Evolutionary conservation across 2,888 invertebrate species (phyloP).

Genomic region (Melitaea athalia): DNA sequence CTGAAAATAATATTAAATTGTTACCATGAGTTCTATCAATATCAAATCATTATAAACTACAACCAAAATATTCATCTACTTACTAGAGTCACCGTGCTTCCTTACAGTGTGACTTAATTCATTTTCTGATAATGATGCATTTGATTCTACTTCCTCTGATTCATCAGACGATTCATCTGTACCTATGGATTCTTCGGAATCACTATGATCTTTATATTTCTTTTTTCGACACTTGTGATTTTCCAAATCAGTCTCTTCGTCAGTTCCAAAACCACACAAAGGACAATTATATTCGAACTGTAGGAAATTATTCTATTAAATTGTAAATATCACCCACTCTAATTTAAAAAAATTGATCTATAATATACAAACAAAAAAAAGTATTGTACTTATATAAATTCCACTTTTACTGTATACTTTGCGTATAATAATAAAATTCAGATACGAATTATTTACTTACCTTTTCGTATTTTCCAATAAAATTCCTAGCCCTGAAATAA

Average conservation of each 20-base stretch:
- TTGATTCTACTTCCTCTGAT: constrained; percentile 44
- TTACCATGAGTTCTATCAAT: background rate
- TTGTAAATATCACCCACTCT: no score
- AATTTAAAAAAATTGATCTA: no score
- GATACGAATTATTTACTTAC: constrained; percentile 21
- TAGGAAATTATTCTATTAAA: constrained; percentile 6
- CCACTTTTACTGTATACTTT: background rate
- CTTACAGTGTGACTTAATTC: constrained; percentile 43
- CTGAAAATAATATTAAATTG: constrained; percentile 22
- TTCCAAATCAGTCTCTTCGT: constrained; percentile 40
- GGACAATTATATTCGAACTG: constrained; percentile 43
- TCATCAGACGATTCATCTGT: constrained; percentile 45
- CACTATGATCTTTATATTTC: constrained; percentile 40
- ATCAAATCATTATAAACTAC: background rate
- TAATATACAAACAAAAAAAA: no score
- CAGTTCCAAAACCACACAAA: constrained; percentile 47
- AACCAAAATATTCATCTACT: background rate
- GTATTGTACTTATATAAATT: no score
- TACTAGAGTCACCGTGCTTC: constrained; percentile 29
- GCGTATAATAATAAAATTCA: no score
- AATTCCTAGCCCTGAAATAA: constrained; percentile 63
- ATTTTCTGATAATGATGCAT: constrained; percentile 55
- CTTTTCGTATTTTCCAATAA: constrained; percentile 57
- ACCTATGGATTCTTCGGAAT: constrained; percentile 54
- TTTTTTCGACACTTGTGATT: constrained; percentile 40